Evolutionary conservation across 2,797 vertebrate species (phyloP), one percentile per base, ranked within the genome.

Genomic region (Caiman crocodilus): DNA sequence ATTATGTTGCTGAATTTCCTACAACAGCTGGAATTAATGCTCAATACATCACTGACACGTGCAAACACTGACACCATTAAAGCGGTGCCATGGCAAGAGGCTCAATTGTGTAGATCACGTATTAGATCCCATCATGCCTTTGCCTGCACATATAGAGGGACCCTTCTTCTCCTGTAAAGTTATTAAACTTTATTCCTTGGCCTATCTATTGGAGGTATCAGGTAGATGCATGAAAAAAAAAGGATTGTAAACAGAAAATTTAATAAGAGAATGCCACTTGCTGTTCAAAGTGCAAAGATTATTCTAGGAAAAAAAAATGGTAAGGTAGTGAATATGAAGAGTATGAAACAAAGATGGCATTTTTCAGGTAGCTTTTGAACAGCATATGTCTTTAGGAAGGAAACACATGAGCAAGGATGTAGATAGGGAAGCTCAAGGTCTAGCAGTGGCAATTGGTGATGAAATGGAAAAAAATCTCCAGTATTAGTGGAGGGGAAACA

Each of bases 201-300:
- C 42, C 8, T 42, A 42, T 42, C 42, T 42, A 42, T 42, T 42
- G 8, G 10, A 42, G 42, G 42, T 42, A 42, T 42, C 42, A 42
- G 42, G 42, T 42, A 42, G 42, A 42, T 42, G 42, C 42, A 42
- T 42, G 7, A 42, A 42, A 92, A 92, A 90, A 15, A 23, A 73
- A 73, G 61, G 0, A 79, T 73, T 83, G 14, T 91, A 88, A 88
- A 90, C 42, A 92, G 84, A 26, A 91, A 77, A 91, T 77, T 55
- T 21, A 95, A 14, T 79, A 79, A 88, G 20, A 85, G 84, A 21
- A 78, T 58, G 94, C 87, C 80, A 23, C 63, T 79, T 59, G 50
- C 79, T 92, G 81, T 87, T 87, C 4, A 80, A 23, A 79, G 64
- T 78, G 64, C 74, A 94, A 80, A 76, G 69, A 93, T 76, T 88